Conservation (phyloP, 2,797 vertebrate genomes). For the Pseudotriccus pelzelni region DNA sequence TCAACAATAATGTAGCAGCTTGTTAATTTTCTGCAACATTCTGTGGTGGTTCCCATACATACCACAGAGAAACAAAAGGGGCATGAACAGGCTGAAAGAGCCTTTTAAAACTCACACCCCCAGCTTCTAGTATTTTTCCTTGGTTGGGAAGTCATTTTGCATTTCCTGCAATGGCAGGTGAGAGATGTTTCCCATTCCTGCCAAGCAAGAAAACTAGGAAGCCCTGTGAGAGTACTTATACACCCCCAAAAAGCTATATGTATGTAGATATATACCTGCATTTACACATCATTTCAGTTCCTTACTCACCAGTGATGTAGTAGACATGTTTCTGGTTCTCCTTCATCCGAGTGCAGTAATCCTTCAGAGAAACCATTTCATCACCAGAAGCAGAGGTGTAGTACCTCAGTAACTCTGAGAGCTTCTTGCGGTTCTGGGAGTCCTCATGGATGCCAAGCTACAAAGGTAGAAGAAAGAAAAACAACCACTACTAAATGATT, state of each 20-base stretch:
- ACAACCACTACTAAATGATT: fast-evolving
- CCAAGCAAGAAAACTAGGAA: neutral
- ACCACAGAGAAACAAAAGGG: fast-evolving
- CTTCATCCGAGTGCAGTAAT: conserved; percentile 92
- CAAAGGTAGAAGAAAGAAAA: fast-evolving
- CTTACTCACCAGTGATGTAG: conserved; percentile 84
- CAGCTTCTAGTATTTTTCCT: fast-evolving
- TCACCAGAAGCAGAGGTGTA: conserved; percentile 92
- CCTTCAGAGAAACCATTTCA: conserved; percentile 92
- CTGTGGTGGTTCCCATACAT: fast-evolving
- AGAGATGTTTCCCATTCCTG: fast-evolving
- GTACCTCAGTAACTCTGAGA: conserved; percentile 87
- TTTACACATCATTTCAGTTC: fast-evolving
- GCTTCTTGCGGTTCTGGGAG: conserved; percentile 90
- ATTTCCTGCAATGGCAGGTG: neutral
- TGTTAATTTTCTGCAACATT: fast-evolving
- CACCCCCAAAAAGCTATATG: no score
- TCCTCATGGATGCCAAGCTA: conserved; percentile 93
- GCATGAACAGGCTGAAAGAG: fast-evolving
- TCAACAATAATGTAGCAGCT: fast-evolving
- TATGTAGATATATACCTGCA: fast-evolving
- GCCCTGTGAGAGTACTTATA: fast-evolving
- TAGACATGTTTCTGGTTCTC: conserved; percentile 94
- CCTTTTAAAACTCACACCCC: no score
- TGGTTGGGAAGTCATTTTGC: fast-evolving